A percentile compares a stretch with the other conserved stretches of the same genome.
Conservation (phyloP, 2,797 vertebrate species). For the Poecilia velifera region DNA sequence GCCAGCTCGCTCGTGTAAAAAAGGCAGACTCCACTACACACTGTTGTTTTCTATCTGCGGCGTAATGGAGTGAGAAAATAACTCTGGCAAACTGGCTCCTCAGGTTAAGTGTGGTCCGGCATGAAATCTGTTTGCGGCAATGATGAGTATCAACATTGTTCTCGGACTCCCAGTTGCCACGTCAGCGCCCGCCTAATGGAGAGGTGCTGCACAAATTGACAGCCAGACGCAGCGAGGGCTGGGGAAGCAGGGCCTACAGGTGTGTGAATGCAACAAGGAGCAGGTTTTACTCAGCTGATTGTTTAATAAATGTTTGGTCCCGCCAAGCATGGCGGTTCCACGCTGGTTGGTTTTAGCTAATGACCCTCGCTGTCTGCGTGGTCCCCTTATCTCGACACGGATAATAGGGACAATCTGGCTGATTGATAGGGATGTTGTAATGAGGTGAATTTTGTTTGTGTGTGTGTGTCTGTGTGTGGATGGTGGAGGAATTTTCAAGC, state of each 20-base stretch:
- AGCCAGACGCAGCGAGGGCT: slow-evolving; percentile 38
- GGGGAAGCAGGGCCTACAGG: slow-evolving; percentile 23
- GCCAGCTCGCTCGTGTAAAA: slow-evolving; percentile 52
- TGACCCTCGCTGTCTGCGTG: slow-evolving; percentile 17
- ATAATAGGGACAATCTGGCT: slow-evolving; percentile 34
- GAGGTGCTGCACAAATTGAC: slow-evolving; percentile 52
- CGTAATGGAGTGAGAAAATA: slow-evolving; percentile 57
- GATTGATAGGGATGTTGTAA: slow-evolving; percentile 29
- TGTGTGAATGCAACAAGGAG: slow-evolving; percentile 18
- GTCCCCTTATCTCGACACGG: slow-evolving; percentile 13
- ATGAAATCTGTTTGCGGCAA: slow-evolving; percentile 38
- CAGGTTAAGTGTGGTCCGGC: slow-evolving; percentile 43
- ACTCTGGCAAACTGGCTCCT: slow-evolving; percentile 41
- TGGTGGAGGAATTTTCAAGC: neutral
- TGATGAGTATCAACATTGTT: slow-evolving; percentile 41
- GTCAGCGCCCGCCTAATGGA: slow-evolving; percentile 61
- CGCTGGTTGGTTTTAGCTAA: slow-evolving; percentile 19
- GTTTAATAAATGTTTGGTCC: slow-evolving; percentile 51
- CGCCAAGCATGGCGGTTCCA: slow-evolving; percentile 47
- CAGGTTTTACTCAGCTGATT: slow-evolving; percentile 49
- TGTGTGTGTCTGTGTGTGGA: neutral
- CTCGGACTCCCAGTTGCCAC: slow-evolving; percentile 27
- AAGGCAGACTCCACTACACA: slow-evolving; percentile 24
- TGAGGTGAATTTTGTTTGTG: slow-evolving; percentile 22
- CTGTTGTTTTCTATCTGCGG: slow-evolving; percentile 51